Evolutionary conservation across 2,888 invertebrate species (phyloP), one percentile per base, ranked within the genome.

Genomic region (Folsomia manolachei): DNA sequence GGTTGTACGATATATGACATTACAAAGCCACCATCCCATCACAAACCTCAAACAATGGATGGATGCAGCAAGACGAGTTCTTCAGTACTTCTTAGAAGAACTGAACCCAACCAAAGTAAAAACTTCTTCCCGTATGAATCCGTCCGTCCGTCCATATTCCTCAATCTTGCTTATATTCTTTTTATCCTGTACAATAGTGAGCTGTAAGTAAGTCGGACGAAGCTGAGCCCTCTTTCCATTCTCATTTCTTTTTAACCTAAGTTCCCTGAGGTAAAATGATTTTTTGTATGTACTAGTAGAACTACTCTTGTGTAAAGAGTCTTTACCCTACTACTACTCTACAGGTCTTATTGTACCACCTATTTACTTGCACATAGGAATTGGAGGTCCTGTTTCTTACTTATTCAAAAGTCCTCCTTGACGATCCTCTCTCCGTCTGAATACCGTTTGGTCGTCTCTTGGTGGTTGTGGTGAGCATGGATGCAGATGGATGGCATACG

Each of bases 191-290:
- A n/a, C n/a, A n/a, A n/a, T n/a, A 39, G 39, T 39, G 14, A 9
- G 7, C 39, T 9, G 14, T 39, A 39, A 39, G 39, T 39, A 39
- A 39, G n/a, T n/a, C n/a, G n/a, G n/a, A n/a, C n/a, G n/a, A n/a
- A n/a, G n/a, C n/a, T n/a, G n/a, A n/a, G 39, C 39, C 39, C 66
- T 66, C 27, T 27, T 9, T 27, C 25, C 27, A 62, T 24, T 62
- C 62, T 23, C 27, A 52, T 52, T 51, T 39, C 66, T 66, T 66
- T 66, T 66, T 66, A 66, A 66, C 66, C 66, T 66, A 66, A 52
- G 66, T 52, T 66, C 51, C 25, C 26, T 25, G 39, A 39, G 39
- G 39, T 39, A 39, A 14, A 39, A 39, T 39, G n/a, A 39, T 39
- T 39, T 39, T 39, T 39, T 39, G 14, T 14, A 39, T 14, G 39